Percentiles rank a stretch among this genome's conserved stretches.
phyloP scores from a whole-genome alignment of 2,113 vertebrate genomes.

The Syrmaticus mikado region DNA sequence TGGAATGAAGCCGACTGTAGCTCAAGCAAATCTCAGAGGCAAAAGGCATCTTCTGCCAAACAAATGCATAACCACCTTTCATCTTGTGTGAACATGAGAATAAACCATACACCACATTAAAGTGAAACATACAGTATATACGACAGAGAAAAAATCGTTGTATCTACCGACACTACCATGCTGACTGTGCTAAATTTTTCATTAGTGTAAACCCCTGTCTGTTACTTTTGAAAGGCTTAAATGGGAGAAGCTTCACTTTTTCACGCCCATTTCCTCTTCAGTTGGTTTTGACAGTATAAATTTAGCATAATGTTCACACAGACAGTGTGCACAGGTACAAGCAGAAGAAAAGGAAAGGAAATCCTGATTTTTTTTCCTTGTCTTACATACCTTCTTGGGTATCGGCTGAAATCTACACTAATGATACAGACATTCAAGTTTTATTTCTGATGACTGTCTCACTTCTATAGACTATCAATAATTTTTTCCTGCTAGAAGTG shows the following conservation, averaged over 20 bases:
- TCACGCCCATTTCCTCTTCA: background rate
- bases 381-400: background rate
- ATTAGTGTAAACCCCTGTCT: background rate
- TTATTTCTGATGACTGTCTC: background rate
- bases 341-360: background rate
- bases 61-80: background rate
- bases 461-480: background rate
- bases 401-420: background rate
- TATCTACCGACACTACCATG: background rate
- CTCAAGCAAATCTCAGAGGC: background rate
- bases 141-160: background rate
- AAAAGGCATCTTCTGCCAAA: background rate
- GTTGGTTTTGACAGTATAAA: background rate
- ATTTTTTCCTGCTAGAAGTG: background rate
- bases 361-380: background rate
- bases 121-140: background rate
- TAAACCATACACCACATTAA: background rate
- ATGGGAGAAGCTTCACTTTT: background rate
- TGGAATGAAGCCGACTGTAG: background rate
- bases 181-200: background rate
- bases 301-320: background rate
- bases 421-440: background rate
- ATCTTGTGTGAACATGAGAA: background rate
- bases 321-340: accelerated
- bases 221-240: background rate